These are phyloP conservation scores for Eumeta japonica DNA, from an alignment of 1,140 invertebrate genomes.

Conservation along the genomic window DNA sequence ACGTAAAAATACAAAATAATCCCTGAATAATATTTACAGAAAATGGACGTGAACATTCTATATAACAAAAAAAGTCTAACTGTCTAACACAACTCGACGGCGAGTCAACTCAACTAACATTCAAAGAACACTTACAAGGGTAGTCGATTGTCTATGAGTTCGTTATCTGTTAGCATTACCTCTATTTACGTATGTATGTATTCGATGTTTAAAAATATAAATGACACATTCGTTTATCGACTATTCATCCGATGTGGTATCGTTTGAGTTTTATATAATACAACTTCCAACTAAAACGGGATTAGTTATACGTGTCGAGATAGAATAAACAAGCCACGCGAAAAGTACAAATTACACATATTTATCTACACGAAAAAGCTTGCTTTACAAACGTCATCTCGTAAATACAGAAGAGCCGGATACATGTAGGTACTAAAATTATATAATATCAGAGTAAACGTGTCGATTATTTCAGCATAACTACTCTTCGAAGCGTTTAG, in stretches of 20 bases:
- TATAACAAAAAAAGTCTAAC: too few relatives aligned
- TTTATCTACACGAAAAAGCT: constrained; percentile 30
- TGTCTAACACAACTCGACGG: too few relatives aligned
- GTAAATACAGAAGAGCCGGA: constrained; percentile 50
- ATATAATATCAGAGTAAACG: constrained; percentile 49
- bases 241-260: constrained; percentile 7
- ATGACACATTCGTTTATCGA: too few relatives aligned
- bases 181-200: constrained; percentile 50
- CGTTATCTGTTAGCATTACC: constrained; percentile 44
- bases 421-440: constrained; percentile 52
- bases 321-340: constrained; percentile 48
- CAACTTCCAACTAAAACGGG: too few relatives aligned
- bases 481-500: constrained; percentile 52
- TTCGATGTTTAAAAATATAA: constrained; percentile 36
- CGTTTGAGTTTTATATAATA: constrained; percentile 21
- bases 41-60: constrained; percentile 29
- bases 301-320: too few relatives aligned
- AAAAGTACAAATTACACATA: constrained; percentile 28
- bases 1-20: constrained; percentile 34
- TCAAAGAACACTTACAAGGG: too few relatives aligned
- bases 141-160: too few relatives aligned
- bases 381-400: constrained; percentile 38
- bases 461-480: constrained; percentile 48
- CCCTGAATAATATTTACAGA: constrained; percentile 49
- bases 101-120: too few relatives aligned